phyloP scores from a whole-genome alignment of 2,797 vertebrate species.

The Spheniscus humboldti region DNA sequence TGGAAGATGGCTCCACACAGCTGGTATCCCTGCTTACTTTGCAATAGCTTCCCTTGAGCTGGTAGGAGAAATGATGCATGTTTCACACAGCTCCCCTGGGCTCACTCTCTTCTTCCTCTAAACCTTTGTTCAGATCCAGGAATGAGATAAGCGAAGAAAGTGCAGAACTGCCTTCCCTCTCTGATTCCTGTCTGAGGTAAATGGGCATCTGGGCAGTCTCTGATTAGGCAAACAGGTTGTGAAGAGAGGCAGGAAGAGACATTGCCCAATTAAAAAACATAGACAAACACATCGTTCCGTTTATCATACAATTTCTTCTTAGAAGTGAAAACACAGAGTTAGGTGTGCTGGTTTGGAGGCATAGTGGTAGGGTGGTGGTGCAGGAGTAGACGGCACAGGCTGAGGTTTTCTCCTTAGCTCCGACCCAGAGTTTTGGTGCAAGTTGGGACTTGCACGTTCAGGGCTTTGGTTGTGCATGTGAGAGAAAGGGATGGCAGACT shows the following conservation, averaged over 20 bases:
- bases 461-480: background rate
- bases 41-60: background rate
- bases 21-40: background rate
- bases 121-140: background rate
- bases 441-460: background rate
- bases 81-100: background rate
- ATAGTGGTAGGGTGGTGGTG: background rate
- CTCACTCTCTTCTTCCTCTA: background rate
- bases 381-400: background rate
- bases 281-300: background rate
- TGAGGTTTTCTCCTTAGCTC: background rate
- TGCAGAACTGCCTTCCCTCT: background rate
- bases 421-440: background rate
- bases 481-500: background rate
- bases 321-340: background rate
- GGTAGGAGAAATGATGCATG: background rate
- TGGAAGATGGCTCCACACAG: background rate
- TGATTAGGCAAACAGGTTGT: background rate
- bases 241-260: background rate
- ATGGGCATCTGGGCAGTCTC: background rate
- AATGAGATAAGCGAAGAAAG: background rate
- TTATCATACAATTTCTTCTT: background rate
- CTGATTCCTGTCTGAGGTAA: background rate
- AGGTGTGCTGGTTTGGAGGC: background rate
- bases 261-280: background rate